These are phyloP conservation scores for Sarcophaga rosellei DNA, from an alignment of 2,888 invertebrate species.

Conservation along the genomic window DNA sequence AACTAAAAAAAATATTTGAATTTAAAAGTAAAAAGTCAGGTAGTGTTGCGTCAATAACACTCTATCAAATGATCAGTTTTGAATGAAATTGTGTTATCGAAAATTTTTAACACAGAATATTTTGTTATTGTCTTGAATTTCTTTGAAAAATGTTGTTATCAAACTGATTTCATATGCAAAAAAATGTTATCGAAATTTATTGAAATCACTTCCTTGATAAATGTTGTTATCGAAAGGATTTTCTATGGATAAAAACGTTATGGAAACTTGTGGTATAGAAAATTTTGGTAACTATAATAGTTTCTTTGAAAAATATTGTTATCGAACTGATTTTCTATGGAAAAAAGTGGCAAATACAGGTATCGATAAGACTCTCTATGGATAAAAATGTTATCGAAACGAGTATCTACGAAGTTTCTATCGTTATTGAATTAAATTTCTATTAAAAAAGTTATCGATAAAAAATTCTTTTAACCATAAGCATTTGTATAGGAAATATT, in stretches of 20 bases:
- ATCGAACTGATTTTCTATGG: not conserved
- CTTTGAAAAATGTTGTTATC: not conserved
- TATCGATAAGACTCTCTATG: not conserved
- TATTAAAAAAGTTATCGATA: not conserved
- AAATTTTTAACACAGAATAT: too few relatives aligned
- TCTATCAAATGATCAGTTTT: too few relatives aligned
- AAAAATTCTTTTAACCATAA: too few relatives aligned
- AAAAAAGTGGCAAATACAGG: not conserved
- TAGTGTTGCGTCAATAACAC: too few relatives aligned
- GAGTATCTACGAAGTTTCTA: not conserved
- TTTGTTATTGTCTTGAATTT: not conserved
- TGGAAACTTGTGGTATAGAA: too few relatives aligned
- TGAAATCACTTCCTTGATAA: not conserved
- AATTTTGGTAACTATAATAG: not conserved
- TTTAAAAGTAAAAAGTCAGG: too few relatives aligned
- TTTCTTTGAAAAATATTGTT: not conserved
- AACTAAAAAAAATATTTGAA: too few relatives aligned
- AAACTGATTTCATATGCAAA: not conserved
- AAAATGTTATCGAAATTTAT: too few relatives aligned
- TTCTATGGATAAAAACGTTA: not conserved
- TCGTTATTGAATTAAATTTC: not conserved
- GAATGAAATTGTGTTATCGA: too few relatives aligned
- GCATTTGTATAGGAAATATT: too few relatives aligned
- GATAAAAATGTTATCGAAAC: too few relatives aligned
- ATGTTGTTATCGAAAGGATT: not conserved